Evolutionary conservation across 2,113 vertebrate species (phyloP).

Genomic region (Carollia perspicillata): DNA sequence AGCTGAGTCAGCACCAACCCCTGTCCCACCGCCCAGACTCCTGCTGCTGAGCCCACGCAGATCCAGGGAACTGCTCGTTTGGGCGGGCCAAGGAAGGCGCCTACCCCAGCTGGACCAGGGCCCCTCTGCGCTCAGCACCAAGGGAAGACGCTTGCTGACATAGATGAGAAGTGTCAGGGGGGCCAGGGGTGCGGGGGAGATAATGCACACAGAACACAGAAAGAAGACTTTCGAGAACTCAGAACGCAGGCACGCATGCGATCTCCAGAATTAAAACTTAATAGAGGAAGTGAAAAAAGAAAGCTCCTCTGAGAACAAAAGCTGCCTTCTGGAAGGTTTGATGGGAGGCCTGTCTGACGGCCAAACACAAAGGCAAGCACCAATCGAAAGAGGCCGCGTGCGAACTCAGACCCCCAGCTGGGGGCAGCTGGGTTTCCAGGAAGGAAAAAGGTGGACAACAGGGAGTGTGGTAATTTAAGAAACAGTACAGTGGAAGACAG

Average conservation of each 20-base stretch:
- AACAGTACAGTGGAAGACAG: not conserved
- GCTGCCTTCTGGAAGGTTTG: not conserved
- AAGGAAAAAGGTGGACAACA: not conserved
- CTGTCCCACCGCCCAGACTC: not conserved
- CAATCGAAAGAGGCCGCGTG: not conserved
- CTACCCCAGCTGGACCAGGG: accelerated
- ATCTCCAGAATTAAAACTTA: slow-evolving; percentile 13
- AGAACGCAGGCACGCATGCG: not conserved
- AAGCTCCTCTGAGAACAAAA: not conserved
- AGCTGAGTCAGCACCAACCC: not conserved
- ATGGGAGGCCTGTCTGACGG: not conserved
- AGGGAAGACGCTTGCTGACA: not conserved
- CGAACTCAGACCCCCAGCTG: not conserved
- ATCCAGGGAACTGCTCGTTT: not conserved
- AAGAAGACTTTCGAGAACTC: not conserved
- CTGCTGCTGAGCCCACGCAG: accelerated
- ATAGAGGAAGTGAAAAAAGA: slow-evolving; percentile 3
- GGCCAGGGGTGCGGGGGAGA: no score
- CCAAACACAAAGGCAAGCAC: not conserved
- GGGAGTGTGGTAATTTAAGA: not conserved
- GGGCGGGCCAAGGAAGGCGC: not conserved
- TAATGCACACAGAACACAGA: not conserved
- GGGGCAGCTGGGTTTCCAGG: not conserved
- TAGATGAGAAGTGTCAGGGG: not conserved
- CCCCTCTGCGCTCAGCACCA: not conserved